Base-by-base conservation (phyloP, 2,797 vertebrate genomes). In the Ctenochaetus hawaiiensis region DNA sequence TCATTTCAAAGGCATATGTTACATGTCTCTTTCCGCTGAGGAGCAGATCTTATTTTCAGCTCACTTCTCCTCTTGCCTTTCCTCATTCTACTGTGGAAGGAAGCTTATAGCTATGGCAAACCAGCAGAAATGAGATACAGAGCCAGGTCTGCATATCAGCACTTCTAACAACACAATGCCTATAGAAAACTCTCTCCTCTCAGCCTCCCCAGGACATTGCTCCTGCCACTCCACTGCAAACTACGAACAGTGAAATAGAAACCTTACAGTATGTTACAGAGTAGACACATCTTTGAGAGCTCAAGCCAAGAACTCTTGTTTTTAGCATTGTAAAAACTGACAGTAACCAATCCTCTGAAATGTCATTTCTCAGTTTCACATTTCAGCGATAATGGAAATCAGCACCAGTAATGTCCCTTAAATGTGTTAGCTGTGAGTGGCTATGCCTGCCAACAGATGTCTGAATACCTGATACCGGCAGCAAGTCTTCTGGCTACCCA, bases 311-410 rank as follows among this genome's bases (percentile, higher is more conserved):
- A 74, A 52, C 65, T 63, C 60, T 60, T 13, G 59, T 78, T 75
- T 39, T 41, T 67, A 52, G 68, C 57, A 75, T 86, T 90, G 86
- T 87, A 77, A 87, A 84, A 87, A 78, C 23, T 82, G 88, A 88
- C 88, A 82, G 83, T 74, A 73, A 85, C 80, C 84, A 85, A 82
- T 89, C 84, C 61, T 82, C 79, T 67, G 77, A 90, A 89, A 90
- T 83, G 75, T 80, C 58, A 83, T 83, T 84, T 86, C 74, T 90
- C 76, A 82, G 87, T 91, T 90, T 93, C 85, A 84, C 57, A 37
- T 94, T 90, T 91, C 87, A 84, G 61, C 78, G 74, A 85, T 88
- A 90, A 93, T 88, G 85, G 87, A 90, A 94, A 87, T 84, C 79
- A 75, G 81, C 67, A 78, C 49, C 74, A 59, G 84, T 85, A 72